Evolutionary conservation across 2,797 vertebrate genomes (phyloP), one percentile per base, ranked within the genome.

Genomic region (Rhyacichthys aspro): DNA sequence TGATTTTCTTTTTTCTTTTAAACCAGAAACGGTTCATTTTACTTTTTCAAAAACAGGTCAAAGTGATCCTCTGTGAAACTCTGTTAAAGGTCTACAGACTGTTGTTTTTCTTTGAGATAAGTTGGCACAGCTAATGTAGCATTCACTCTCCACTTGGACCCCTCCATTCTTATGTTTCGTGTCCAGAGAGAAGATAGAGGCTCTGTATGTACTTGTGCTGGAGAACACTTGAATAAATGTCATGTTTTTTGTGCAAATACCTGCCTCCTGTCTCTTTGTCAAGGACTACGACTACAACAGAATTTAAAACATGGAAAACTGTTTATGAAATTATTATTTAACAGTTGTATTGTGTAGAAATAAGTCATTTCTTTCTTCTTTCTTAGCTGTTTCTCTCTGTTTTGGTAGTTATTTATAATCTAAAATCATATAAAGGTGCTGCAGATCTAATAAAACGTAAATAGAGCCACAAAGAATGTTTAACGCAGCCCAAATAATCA

Each of bases 151-250:
- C 91, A 92, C 92, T 91, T 92, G 90, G 90, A 91, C 59, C 42
- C 48, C 56, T 93, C 90, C 86, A 87, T 92, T 90, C 83, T 89
- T 89, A 88, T 94, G 89, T 93, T 93, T 93, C 93, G 94, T 96
- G 94, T 95, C 93, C 95, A 94, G 93, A 96, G 93, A 91, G 90
- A 94, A 93, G 91, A 93, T 92, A 90, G 91, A 95, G 91, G 88
- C 94, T 95, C 93, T 92, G 94, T 93, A 95, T 97, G 95, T 97
- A 95, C 93, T 96, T 96, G 95, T 96, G 95, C 96, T 97, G 96
- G 95, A 96, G 94, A 97, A 98, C 95, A 98, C 96, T 97, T 98
- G 96, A 97, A 98, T 97, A 96, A 98, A 98, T 96, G 95, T 96
- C 92, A 95, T 96, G 94, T 95, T 97, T 28, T 95, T 97, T 95